phyloP scores from a whole-genome alignment of 2,113 vertebrate species.

The Phylloscopus whistleri region DNA sequence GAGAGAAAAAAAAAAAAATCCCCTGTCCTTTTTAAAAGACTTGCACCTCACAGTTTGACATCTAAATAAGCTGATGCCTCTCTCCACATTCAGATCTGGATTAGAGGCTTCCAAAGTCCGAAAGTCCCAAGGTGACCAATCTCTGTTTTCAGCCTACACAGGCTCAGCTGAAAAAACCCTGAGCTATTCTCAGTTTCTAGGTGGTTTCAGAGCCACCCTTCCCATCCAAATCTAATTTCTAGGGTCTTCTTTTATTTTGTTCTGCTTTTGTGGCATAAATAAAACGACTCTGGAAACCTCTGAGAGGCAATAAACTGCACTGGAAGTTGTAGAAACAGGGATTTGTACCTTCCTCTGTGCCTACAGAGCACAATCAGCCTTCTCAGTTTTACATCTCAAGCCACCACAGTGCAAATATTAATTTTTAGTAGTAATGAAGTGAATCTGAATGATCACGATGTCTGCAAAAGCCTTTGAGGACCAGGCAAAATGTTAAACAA shows the following conservation, averaged over 20 bases:
- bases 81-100: not conserved
- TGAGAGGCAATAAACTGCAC: not conserved
- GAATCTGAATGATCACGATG: not conserved
- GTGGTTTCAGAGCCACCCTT: not conserved
- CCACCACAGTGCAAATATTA: not conserved
- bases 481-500: constrained; percentile 6
- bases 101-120: not conserved
- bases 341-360: not conserved
- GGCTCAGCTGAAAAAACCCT: not conserved
- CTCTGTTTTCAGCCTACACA: not conserved
- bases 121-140: not conserved
- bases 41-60: not conserved
- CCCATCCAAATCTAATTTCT: not conserved
- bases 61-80: not conserved
- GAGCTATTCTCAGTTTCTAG: not conserved
- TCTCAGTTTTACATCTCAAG: not conserved
- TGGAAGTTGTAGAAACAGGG: not conserved
- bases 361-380: not conserved
- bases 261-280: not conserved
- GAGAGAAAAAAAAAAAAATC: not conserved
- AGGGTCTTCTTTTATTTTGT: not conserved
- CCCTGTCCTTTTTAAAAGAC: not conserved
- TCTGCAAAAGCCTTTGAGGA: not conserved
- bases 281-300: not conserved
- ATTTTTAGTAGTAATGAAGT: not conserved